Conservation (phyloP, 2,113 vertebrate genomes). For the Nothoprocta perdicaria region DNA sequence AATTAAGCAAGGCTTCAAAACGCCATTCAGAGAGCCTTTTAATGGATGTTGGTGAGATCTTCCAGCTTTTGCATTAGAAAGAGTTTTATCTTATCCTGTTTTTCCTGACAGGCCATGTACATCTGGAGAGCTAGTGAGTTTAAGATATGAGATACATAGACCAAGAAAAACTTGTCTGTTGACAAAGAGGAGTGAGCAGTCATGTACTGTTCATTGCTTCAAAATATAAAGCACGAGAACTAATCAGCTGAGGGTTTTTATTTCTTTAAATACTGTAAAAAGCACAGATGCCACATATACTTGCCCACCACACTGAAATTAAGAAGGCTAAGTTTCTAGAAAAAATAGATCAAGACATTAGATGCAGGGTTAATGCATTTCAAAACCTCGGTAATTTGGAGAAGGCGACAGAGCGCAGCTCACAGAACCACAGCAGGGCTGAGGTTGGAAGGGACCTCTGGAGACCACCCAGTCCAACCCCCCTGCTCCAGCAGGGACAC, state of each 20-base stretch:
- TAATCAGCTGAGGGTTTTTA: neutral
- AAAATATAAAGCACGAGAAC: neutral
- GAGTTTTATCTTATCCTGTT: neutral
- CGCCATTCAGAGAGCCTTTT: neutral
- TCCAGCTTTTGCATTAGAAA: neutral
- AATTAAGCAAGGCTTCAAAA: slow-evolving; percentile 10
- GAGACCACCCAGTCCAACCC: no score
- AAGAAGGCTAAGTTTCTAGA: neutral
- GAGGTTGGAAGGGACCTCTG: no score
- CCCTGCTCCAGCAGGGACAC: no score
- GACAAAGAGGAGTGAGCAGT: neutral
- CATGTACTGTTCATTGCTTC: neutral
- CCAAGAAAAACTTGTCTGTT: neutral
- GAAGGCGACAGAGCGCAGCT: neutral
- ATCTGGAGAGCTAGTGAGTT: neutral
- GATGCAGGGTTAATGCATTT: neutral
- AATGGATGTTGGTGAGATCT: neutral
- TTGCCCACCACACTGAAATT: neutral
- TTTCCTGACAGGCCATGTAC: neutral
- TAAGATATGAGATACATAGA: neutral
- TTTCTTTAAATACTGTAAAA: neutral
- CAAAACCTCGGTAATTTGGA: neutral
- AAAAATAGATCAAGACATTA: neutral
- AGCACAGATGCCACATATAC: neutral
- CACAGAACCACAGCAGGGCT: no score